These are phyloP conservation scores for Apteryx mantelli DNA, from an alignment of 2,113 vertebrate species.

Conservation along the genomic window DNA sequence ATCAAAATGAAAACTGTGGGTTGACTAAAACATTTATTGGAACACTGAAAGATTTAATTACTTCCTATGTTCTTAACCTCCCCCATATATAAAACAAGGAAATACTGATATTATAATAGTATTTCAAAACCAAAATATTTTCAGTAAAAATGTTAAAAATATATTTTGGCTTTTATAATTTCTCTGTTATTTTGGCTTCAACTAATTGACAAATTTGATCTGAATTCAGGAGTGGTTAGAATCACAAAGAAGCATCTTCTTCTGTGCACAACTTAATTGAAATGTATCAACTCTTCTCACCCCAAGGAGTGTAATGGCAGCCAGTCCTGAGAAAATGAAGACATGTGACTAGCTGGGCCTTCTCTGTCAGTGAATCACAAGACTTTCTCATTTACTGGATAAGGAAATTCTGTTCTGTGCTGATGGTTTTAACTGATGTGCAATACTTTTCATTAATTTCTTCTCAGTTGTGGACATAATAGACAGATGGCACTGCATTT, in stretches of 20 bases:
- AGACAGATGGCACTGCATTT: neutral
- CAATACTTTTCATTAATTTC: neutral
- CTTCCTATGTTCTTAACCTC: neutral
- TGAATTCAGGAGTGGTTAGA: neutral
- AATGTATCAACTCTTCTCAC: neutral
- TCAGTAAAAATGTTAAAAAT: neutral
- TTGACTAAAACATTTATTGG: neutral
- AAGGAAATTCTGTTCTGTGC: neutral
- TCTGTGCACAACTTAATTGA: neutral
- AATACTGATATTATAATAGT: neutral
- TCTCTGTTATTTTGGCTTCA: neutral
- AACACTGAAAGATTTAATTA: neutral
- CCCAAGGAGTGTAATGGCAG: neutral
- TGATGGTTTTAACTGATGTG: neutral
- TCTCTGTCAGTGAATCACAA: neutral
- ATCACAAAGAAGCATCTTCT: neutral
- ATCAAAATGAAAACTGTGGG: neutral
- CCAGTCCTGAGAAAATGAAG: neutral
- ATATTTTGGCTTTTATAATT: neutral
- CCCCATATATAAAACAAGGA: neutral
- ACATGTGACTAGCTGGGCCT: neutral
- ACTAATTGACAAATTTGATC: neutral
- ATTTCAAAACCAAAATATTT: neutral
- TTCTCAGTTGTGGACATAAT: neutral
- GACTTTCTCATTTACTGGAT: neutral